Evolutionary conservation across 2,797 vertebrate genomes (phyloP).

Genomic region (Hybognathus amarus): DNA sequence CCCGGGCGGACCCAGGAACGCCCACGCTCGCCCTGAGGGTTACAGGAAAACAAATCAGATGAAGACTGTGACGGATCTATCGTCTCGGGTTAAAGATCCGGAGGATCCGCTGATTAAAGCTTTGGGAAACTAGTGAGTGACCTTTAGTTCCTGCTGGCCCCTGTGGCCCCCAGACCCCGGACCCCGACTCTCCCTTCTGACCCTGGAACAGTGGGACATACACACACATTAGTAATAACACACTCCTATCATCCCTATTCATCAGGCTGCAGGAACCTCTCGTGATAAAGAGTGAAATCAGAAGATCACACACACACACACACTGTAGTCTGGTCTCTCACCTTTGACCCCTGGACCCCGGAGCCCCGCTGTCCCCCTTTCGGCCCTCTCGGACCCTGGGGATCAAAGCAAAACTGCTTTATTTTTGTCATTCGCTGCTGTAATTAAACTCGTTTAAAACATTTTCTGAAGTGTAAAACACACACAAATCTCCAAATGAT

Average conservation of each 20-base stretch:
- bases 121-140: conserved; percentile 45
- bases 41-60: not conserved
- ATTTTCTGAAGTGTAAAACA: not conserved
- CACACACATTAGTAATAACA: conserved; percentile 37
- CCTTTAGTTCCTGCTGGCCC: conserved; percentile 85
- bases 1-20: conserved; percentile 76
- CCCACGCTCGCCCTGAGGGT: conserved; percentile 85
- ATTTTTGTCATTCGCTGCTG: not conserved
- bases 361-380: conserved; percentile 87
- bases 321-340: conserved; percentile 59
- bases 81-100: not conserved
- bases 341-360: conserved; percentile 83
- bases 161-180: conserved; percentile 63
- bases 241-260: not conserved
- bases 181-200: conserved; percentile 88
- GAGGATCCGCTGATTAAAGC: not conserved
- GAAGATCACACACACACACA: not conserved
- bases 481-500: not conserved
- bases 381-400: conserved; percentile 84
- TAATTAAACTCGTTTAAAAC: not conserved
- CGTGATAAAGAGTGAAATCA: conserved; percentile 41
- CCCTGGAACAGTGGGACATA: conserved; percentile 77
- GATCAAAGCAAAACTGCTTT: conserved; percentile 26
- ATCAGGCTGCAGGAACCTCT: not conserved
- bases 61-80: not conserved